phyloP scores from a whole-genome alignment of 2,113 vertebrate species.

The Indicator maculatus region DNA sequence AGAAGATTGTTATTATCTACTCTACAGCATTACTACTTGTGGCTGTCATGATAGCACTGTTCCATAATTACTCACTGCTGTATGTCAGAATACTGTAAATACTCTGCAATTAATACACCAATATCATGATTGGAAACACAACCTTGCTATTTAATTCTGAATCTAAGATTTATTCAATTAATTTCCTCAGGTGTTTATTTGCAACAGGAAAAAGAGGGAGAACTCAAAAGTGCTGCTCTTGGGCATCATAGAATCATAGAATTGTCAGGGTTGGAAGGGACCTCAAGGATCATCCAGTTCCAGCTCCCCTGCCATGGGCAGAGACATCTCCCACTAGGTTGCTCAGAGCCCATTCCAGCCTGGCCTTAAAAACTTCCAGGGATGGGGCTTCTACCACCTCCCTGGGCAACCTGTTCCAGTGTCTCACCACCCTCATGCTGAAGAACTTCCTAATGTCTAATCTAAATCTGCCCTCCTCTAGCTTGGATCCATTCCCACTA shows the following conservation, averaged over 20 bases:
- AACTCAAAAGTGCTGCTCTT: neutral
- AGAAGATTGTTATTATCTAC: neutral
- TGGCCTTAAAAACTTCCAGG: no score
- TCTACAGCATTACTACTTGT: neutral
- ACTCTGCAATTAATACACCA: neutral
- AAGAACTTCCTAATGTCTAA: no score
- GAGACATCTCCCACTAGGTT: no score
- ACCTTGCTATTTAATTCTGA: neutral
- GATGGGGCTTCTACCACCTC: no score
- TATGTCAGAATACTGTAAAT: neutral
- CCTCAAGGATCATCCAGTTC: no score
- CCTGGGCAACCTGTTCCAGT: no score
- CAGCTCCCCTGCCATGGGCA: no score
- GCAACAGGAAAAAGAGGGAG: neutral
- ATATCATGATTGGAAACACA: neutral
- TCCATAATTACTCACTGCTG: neutral
- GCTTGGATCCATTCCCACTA: no score
- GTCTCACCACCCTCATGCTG: no score
- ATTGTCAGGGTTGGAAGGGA: no score
- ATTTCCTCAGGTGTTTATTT: neutral
- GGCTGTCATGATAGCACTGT: neutral
- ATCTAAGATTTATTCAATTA: neutral
- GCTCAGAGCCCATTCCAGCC: no score
- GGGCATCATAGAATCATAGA: neutral
- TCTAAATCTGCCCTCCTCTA: no score